Evolutionary conservation across 2,113 vertebrate genomes (phyloP).

Genomic region (Cichladusa arquata): DNA sequence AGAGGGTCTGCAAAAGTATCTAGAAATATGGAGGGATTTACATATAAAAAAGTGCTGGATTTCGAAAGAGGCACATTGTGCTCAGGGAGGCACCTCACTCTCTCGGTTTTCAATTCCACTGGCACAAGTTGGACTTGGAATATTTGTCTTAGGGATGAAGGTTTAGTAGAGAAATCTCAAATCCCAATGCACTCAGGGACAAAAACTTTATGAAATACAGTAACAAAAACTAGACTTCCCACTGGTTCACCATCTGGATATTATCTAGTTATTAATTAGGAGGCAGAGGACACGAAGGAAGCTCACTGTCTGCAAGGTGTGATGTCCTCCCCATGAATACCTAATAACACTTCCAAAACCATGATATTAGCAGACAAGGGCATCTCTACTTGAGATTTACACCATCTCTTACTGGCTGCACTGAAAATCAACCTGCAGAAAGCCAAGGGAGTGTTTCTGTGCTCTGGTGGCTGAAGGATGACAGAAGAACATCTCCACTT

Average conservation of each 20-base stretch:
- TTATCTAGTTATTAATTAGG: slow-evolving; percentile 28
- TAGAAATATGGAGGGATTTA: background rate
- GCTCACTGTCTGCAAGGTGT: background rate
- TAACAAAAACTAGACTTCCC: background rate
- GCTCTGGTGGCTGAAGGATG: background rate
- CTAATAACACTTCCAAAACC: background rate
- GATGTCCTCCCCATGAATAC: background rate
- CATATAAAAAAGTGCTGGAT: background rate
- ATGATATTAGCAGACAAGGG: background rate
- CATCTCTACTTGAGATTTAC: background rate
- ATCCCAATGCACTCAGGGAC: background rate
- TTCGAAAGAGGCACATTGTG: background rate
- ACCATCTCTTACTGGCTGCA: background rate
- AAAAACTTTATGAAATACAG: background rate
- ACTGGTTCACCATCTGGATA: slow-evolving; percentile 5
- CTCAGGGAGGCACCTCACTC: background rate
- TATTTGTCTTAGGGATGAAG: background rate
- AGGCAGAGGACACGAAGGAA: background rate
- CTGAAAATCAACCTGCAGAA: background rate
- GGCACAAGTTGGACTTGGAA: background rate
- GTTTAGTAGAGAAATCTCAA: background rate
- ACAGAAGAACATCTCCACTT: background rate
- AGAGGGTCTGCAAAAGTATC: background rate
- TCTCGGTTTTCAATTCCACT: background rate
- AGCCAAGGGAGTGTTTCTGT: background rate